Percentiles rank a stretch among this genome's conserved stretches.
Conservation (phyloP, 2,113 vertebrate species). For the Spermophilus dauricus region DNA sequence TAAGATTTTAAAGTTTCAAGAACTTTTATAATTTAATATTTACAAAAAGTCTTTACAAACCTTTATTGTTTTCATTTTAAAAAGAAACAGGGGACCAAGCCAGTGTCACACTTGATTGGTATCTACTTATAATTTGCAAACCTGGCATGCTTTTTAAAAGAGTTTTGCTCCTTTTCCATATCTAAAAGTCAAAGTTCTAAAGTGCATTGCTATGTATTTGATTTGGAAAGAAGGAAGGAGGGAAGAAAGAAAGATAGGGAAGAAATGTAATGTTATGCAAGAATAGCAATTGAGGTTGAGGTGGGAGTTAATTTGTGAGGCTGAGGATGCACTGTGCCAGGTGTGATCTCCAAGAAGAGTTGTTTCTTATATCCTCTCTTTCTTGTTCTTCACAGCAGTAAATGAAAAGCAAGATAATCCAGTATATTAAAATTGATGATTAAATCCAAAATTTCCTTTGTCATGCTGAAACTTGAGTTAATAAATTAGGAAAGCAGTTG, state of each 20-base stretch:
- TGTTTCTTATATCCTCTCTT: not conserved
- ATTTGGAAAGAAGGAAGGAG: not conserved
- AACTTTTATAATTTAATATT: constrained; percentile 4
- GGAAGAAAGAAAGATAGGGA: not conserved
- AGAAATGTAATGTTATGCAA: not conserved
- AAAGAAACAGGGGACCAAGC: not conserved
- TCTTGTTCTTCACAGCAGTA: not conserved
- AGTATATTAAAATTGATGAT: constrained; percentile 9
- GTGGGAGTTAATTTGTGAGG: not conserved
- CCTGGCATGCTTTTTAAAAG: not conserved
- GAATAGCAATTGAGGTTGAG: not conserved
- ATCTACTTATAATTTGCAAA: constrained; percentile 2
- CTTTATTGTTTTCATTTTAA: not conserved
- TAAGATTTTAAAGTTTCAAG: constrained; percentile 20
- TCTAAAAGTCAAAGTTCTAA: constrained; percentile 37
- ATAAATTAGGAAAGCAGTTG: constrained; percentile 16
- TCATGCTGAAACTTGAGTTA: not conserved
- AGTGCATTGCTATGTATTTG: not conserved
- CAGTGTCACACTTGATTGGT: not conserved
- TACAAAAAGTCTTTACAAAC: not conserved
- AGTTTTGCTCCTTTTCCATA: not conserved
- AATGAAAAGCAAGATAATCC: not conserved
- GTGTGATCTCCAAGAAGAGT: not conserved
- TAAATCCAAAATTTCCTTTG: constrained; percentile 3
- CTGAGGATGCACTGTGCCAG: not conserved